Percentiles rank a stretch among this genome's conserved stretches.
Conservation (phyloP, 2,113 vertebrate species). For the Pseudopodoces humilis region DNA sequence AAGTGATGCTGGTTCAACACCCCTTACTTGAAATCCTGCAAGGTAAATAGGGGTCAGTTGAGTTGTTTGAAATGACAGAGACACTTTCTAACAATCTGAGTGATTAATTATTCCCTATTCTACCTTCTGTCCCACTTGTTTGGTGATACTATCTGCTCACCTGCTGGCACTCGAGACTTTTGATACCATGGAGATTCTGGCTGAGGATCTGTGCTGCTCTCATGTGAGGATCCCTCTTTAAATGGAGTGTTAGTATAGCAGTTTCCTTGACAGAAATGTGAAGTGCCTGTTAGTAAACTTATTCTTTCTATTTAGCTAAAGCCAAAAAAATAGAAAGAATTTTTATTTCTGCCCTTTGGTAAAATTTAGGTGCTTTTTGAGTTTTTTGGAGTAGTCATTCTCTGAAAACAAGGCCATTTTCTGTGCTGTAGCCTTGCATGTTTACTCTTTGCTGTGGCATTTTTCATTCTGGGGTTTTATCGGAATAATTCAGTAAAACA, state of each 20-base stretch:
- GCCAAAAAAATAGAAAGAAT: background rate
- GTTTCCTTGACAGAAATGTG: background rate
- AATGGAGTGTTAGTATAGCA: background rate
- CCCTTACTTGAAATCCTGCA: background rate
- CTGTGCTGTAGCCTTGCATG: background rate
- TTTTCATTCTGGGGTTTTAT: background rate
- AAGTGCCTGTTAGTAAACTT: background rate
- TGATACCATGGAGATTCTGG: background rate
- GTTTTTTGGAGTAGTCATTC: background rate
- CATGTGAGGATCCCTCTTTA: background rate
- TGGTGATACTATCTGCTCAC: background rate
- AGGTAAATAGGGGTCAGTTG: background rate
- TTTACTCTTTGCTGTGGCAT: background rate
- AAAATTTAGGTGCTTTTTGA: fast-evolving
- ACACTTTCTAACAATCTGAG: background rate
- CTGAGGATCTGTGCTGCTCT: background rate
- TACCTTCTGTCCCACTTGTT: background rate
- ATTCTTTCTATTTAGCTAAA: background rate
- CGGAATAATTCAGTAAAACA: background rate
- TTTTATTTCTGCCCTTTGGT: background rate
- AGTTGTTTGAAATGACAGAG: background rate
- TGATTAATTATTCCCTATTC: background rate
- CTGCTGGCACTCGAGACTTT: fast-evolving
- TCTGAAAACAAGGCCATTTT: background rate
- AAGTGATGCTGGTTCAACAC: background rate